A percentile compares a stretch with the other conserved stretches of the same genome.
phyloP scores from a whole-genome alignment of 2,888 invertebrate genomes.

The Leucophenga maculata region DNA sequence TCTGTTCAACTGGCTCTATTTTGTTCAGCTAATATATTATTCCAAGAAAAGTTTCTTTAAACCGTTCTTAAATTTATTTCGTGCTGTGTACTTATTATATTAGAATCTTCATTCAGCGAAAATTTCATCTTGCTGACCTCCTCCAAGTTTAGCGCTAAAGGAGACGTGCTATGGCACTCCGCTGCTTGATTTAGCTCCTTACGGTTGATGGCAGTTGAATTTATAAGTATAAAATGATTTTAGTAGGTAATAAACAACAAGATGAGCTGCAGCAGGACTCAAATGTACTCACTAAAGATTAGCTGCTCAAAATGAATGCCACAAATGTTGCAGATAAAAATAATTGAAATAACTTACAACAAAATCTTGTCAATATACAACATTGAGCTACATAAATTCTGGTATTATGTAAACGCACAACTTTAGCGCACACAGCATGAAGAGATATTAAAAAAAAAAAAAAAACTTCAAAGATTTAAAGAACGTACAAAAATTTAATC shows the following conservation, averaged over 20 bases:
- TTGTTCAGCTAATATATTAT: no score
- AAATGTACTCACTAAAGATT: slow-evolving; percentile 1
- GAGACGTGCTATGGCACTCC: slow-evolving; percentile 20
- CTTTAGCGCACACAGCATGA: slow-evolving; percentile 6
- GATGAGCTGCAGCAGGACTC: no score
- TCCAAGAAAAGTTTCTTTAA: background rate
- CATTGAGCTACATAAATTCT: background rate
- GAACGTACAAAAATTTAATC: background rate
- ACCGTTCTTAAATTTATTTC: background rate
- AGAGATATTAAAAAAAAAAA: background rate
- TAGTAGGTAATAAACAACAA: slow-evolving; percentile 13
- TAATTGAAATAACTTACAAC: slow-evolving; percentile 13
- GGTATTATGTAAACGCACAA: no score
- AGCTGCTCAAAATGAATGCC: slow-evolving; percentile 51
- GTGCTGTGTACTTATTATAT: slow-evolving; percentile 9
- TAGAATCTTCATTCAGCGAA: background rate
- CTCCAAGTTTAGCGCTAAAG: slow-evolving; percentile 37
- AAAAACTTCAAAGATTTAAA: slow-evolving; percentile 16
- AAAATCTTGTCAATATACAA: background rate
- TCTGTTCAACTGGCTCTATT: no score
- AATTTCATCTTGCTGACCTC: slow-evolving; percentile 10
- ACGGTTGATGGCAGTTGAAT: slow-evolving; percentile 44
- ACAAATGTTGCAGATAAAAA: slow-evolving; percentile 40
- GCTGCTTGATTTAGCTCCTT: slow-evolving; percentile 46
- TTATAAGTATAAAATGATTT: slow-evolving; percentile 1